Percentiles rank a stretch among this genome's conserved stretches.
phyloP scores from a whole-genome alignment of 2,888 invertebrate genomes.

The Xestia xanthographa region DNA sequence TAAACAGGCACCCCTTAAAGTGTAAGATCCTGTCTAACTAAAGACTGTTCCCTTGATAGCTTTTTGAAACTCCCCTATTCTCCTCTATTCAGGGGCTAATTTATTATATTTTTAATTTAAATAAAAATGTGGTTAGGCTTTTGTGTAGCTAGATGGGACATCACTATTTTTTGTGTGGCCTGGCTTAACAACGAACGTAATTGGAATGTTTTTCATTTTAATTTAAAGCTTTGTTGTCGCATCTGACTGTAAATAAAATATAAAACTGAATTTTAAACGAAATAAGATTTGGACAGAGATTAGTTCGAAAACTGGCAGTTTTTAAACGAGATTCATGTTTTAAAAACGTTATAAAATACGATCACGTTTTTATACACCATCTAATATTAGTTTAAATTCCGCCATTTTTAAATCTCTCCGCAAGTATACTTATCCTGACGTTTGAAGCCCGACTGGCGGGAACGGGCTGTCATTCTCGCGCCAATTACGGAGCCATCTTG shows the following conservation, averaged over 20 bases:
- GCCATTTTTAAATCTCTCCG: conserved; percentile 15
- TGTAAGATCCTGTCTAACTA: conserved; percentile 63
- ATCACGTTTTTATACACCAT: background rate
- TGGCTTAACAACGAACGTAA: conserved; percentile 18
- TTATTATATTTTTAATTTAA: conserved; percentile 68
- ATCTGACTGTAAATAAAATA: conserved; percentile 26
- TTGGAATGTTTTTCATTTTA: conserved; percentile 28
- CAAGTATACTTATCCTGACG: conserved; percentile 30
- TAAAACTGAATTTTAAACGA: conserved; percentile 25
- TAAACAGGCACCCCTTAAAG: conserved; percentile 65
- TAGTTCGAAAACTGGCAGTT: conserved; percentile 4
- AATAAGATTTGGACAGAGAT: conserved; percentile 29
- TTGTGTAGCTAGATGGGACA: conserved; percentile 18
- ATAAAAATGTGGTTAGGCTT: conserved; percentile 52
- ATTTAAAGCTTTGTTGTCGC: conserved; percentile 27
- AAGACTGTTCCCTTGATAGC: conserved; percentile 66
- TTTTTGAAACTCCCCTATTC: conserved; percentile 67
- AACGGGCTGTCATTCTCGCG: conserved; percentile 50
- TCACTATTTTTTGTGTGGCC: conserved; percentile 18
- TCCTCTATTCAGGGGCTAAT: conserved; percentile 60
- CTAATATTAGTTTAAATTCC: background rate
- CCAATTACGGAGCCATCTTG: conserved; percentile 56
- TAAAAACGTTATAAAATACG: background rate
- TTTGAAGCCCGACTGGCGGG: conserved; percentile 29
- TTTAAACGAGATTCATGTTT: conserved; percentile 9